Conservation (phyloP, 2,113 vertebrate genomes). For the Sylvilagus bachmani region DNA sequence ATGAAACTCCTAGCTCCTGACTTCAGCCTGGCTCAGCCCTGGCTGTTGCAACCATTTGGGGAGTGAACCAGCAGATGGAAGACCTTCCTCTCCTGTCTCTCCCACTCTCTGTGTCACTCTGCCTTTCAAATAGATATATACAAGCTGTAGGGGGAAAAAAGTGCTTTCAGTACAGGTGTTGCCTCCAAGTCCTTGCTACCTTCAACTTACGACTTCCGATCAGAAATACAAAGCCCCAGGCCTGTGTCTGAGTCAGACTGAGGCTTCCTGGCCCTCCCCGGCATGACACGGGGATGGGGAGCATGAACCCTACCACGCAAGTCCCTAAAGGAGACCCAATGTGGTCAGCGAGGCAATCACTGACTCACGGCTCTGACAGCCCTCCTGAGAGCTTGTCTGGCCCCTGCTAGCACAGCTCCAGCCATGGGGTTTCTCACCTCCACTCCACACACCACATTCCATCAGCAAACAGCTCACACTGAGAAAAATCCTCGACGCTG, state of each 20-base stretch:
- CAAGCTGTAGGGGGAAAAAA: too few species aligned
- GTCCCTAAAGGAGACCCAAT: not conserved
- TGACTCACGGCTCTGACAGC: not conserved
- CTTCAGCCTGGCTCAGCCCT: too few species aligned
- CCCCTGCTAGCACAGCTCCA: not conserved
- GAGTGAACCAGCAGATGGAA: too few species aligned
- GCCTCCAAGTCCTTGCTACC: not conserved
- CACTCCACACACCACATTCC: not conserved
- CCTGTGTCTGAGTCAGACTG: not conserved
- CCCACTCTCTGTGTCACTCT: too few species aligned
- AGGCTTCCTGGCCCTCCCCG: not conserved
- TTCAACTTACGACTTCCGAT: not conserved
- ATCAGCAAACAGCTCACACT: not conserved
- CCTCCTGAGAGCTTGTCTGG: not conserved
- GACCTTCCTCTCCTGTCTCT: too few species aligned
- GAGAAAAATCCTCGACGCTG: not conserved
- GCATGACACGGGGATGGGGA: not conserved
- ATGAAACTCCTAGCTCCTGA: too few species aligned
- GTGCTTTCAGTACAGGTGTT: not conserved
- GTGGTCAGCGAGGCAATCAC: not conserved
- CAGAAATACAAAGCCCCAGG: not conserved
- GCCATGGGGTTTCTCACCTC: rapidly evolving
- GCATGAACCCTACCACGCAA: not conserved
- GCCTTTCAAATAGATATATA: too few species aligned
- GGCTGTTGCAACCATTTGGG: too few species aligned